phyloP scores from a whole-genome alignment of 2,888 invertebrate species.

The Nowickia ferox region DNA sequence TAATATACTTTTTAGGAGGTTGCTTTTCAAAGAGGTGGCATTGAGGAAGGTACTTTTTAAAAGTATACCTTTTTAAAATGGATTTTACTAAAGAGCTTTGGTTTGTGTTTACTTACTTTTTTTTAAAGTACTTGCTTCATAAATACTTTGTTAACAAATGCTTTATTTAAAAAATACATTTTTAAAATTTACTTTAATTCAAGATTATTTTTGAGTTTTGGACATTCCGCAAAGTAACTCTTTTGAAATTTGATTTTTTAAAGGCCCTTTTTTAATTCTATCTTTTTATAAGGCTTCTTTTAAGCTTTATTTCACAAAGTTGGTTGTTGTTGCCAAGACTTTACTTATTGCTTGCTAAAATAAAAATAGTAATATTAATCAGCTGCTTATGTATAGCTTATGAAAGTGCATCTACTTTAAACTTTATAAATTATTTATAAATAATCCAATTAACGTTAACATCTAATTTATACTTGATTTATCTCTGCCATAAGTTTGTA shows the following conservation, averaged over 20 bases:
- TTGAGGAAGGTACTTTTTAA: too few species aligned
- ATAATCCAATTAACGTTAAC: background rate
- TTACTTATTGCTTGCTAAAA: background rate
- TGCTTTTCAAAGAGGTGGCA: too few species aligned
- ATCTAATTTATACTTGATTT: slow-evolving; percentile 25
- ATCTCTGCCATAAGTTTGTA: background rate
- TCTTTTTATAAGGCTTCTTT: background rate
- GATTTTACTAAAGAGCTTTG: too few species aligned
- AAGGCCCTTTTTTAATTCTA: background rate
- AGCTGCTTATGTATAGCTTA: background rate
- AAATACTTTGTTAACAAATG: too few species aligned
- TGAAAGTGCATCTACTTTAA: background rate
- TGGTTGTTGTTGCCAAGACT: too few species aligned
- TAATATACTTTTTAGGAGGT: too few species aligned
- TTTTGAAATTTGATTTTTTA: background rate
- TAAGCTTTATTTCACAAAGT: background rate
- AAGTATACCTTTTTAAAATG: too few species aligned
- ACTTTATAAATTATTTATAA: slow-evolving; percentile 35
- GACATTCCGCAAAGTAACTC: too few species aligned
- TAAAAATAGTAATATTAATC: background rate
- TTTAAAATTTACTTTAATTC: background rate
- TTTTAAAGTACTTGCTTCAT: too few species aligned
- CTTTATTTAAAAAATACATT: background rate
- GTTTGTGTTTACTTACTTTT: too few species aligned
- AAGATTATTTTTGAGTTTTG: background rate